Evolutionary conservation across 2,888 invertebrate species (phyloP).

Genomic region (Caradrina kadenii): DNA sequence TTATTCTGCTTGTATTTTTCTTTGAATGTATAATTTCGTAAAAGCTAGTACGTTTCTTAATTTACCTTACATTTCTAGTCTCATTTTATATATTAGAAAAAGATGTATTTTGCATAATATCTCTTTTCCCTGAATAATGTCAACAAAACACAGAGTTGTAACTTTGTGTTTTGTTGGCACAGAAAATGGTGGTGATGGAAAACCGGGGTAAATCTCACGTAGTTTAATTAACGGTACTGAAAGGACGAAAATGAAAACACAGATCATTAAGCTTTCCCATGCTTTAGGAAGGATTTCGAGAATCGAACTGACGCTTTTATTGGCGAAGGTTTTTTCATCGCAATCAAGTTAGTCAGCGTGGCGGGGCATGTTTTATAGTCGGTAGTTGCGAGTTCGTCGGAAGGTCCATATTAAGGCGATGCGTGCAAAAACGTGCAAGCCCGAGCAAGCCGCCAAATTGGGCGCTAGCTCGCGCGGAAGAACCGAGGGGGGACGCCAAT

Average conservation of each 20-base stretch:
- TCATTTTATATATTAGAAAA: slow-evolving; percentile 22
- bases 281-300: slow-evolving; percentile 51
- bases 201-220: slow-evolving; percentile 17
- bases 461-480: slow-evolving; percentile 79
- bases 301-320: slow-evolving; percentile 68
- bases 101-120: slow-evolving; percentile 28
- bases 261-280: slow-evolving; percentile 66
- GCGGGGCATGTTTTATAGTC: slow-evolving; percentile 67
- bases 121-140: slow-evolving; percentile 22
- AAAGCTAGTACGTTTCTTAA: slow-evolving; percentile 44
- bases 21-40: slow-evolving; percentile 54
- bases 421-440: slow-evolving; percentile 81
- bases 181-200: slow-evolving; percentile 19
- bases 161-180: slow-evolving; percentile 18
- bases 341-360: slow-evolving; percentile 63
- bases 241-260: slow-evolving; percentile 56
- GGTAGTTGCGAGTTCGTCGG: slow-evolving; percentile 62
- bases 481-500: slow-evolving; percentile 72
- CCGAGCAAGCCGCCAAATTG: slow-evolving; percentile 77
- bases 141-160: no score
- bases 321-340: slow-evolving; percentile 67
- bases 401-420: slow-evolving; percentile 74
- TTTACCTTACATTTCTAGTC: slow-evolving; percentile 31
- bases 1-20: slow-evolving; percentile 41
- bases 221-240: slow-evolving; percentile 60